Evolutionary conservation across 2,113 vertebrate species (phyloP).

Genomic region (Corydoras maculifer): DNA sequence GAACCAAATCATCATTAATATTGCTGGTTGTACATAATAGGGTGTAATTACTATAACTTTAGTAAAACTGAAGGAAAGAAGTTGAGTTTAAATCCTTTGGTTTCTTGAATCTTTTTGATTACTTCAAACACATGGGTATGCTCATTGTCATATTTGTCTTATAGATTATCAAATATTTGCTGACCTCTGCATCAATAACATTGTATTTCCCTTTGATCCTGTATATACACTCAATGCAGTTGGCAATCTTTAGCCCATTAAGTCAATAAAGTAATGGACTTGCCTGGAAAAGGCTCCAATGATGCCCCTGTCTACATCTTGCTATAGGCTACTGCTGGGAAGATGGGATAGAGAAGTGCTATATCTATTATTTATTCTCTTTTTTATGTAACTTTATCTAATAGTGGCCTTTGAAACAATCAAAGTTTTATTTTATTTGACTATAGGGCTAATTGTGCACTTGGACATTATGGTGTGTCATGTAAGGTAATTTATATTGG

Average conservation of each 20-base stretch:
- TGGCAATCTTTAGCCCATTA: slow-evolving; percentile 21
- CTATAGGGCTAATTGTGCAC: not conserved
- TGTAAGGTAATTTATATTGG: not conserved
- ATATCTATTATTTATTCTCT: slow-evolving; percentile 12
- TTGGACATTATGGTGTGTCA: not conserved
- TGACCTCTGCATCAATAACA: slow-evolving; percentile 16
- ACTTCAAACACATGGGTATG: not conserved
- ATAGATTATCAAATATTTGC: slow-evolving; percentile 19
- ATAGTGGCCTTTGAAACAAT: not conserved
- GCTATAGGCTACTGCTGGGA: slow-evolving; percentile 12
- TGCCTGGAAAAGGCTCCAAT: slow-evolving; percentile 16
- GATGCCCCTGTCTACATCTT: slow-evolving; percentile 1
- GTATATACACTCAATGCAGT: slow-evolving; percentile 16
- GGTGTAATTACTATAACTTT: too few relatives aligned
- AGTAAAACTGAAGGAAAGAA: slow-evolving; percentile 28
- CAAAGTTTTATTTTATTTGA: not conserved
- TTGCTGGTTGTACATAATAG: too few relatives aligned
- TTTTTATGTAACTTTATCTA: not conserved
- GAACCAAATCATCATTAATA: too few relatives aligned
- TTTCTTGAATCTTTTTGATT: not conserved
- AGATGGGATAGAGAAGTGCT: not conserved
- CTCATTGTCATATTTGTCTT: slow-evolving; percentile 6
- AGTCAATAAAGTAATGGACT: slow-evolving; percentile 23
- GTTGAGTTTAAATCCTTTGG: not conserved
- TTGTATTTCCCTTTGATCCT: not conserved